Conservation (phyloP, 1,140 invertebrate species). For the Asbolus verrucosus region DNA sequence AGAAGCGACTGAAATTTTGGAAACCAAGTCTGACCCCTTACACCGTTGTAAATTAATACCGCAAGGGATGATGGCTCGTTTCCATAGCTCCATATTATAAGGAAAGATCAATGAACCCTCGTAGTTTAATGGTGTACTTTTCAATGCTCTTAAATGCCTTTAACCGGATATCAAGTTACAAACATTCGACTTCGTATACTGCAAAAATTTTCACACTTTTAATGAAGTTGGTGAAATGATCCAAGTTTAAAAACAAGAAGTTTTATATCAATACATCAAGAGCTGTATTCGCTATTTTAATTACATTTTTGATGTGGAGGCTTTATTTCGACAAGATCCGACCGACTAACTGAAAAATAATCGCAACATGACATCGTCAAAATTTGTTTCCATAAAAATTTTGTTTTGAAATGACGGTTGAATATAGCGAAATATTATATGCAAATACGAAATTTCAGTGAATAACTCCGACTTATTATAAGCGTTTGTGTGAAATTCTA, state of each 20-base stretch:
- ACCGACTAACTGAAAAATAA: constrained; percentile 4
- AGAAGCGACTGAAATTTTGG: background rate
- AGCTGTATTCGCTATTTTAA: constrained; percentile 6
- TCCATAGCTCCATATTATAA: constrained; percentile 28
- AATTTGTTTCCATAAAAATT: constrained; percentile 15
- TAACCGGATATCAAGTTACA: constrained; percentile 20
- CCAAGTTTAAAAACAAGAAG: background rate
- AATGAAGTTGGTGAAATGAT: constrained; percentile 16
- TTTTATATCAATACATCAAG: constrained; percentile 23
- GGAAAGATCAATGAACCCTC: constrained; percentile 22
- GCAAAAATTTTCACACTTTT: background rate
- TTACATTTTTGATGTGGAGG: constrained; percentile 3
- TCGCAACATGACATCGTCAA: background rate
- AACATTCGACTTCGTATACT: background rate
- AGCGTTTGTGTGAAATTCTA: background rate
- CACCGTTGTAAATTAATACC: constrained; percentile 15
- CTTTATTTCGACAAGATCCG: background rate
- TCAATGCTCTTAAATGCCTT: constrained; percentile 4
- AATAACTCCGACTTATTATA: background rate
- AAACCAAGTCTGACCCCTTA: background rate
- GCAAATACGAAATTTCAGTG: background rate
- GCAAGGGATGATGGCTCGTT: background rate
- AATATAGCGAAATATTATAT: background rate
- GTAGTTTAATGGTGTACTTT: constrained; percentile 9
- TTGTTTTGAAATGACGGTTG: background rate